A percentile compares a stretch with the other conserved stretches of the same genome.
phyloP scores from a whole-genome alignment of 2,888 invertebrate species.

The Campoplex nolae region DNA sequence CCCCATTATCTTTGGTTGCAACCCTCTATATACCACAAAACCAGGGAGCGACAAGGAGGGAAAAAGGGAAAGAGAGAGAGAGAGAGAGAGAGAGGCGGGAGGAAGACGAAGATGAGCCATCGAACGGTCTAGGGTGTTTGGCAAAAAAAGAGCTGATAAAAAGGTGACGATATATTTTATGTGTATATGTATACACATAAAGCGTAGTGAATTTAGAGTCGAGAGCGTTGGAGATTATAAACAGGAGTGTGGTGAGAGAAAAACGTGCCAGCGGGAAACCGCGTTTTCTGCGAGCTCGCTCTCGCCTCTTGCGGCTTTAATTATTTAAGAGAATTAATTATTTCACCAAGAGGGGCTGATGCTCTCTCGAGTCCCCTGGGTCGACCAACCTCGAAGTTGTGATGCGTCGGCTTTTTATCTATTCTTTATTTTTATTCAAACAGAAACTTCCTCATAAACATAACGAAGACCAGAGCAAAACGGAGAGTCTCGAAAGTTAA shows the following conservation, averaged over 20 bases:
- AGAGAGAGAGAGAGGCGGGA: constrained; percentile 4
- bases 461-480: neutral
- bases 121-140: constrained; percentile 45
- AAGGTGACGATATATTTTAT: constrained; percentile 47
- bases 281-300: constrained; percentile 45
- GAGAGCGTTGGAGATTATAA: constrained; percentile 63
- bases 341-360: constrained; percentile 57
- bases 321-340: constrained; percentile 68
- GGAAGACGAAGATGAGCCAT: constrained; percentile 33
- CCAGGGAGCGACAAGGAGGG: constrained; percentile 8
- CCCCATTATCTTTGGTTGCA: constrained; percentile 65
- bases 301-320: constrained; percentile 63
- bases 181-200: constrained; percentile 27
- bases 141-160: constrained; percentile 47
- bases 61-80: constrained; percentile 19
- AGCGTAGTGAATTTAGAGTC: constrained; percentile 16
- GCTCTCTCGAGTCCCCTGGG: constrained; percentile 31
- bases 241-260: constrained; percentile 33
- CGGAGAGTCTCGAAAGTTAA: too few species aligned
- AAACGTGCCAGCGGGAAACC: constrained; percentile 60
- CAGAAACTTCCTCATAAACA: neutral
- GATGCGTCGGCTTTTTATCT: constrained; percentile 41
- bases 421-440: constrained; percentile 23
- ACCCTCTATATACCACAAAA: constrained; percentile 56
- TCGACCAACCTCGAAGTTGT: constrained; percentile 22